Conservation (phyloP, 1,140 invertebrate species). For the Bombus breviceps region DNA sequence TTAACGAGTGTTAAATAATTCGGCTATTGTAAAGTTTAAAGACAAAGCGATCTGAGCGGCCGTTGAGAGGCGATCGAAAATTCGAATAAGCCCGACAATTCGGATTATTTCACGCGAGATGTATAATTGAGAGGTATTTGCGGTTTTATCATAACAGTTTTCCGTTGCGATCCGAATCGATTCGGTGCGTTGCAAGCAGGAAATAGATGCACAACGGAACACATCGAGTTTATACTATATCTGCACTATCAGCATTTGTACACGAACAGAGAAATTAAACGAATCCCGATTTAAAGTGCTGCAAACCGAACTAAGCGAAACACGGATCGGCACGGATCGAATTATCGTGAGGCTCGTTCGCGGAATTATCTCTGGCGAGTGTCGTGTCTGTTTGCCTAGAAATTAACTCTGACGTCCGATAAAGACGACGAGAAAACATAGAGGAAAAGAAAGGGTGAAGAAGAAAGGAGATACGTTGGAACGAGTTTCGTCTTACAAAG, state of each 20-base stretch:
- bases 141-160: background rate
- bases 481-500: slow-evolving; percentile 26
- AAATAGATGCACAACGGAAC: background rate
- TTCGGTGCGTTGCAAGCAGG: background rate
- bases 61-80: background rate
- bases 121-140: background rate
- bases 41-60: background rate
- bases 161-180: background rate
- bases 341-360: background rate
- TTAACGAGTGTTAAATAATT: background rate
- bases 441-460: background rate
- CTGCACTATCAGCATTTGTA: background rate
- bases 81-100: background rate
- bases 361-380: background rate
- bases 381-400: background rate
- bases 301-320: background rate
- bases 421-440: background rate
- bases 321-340: background rate
- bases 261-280: background rate
- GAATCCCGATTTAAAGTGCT: background rate
- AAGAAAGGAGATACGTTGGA: background rate
- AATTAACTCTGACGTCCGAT: slow-evolving; percentile 14
- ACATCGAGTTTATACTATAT: background rate
- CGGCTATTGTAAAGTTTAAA: background rate
- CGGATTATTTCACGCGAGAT: background rate